Evolutionary conservation across 2,888 invertebrate species (phyloP), one percentile per base, ranked within the genome.

Genomic region (Ashinkailepas kermadecensis): DNA sequence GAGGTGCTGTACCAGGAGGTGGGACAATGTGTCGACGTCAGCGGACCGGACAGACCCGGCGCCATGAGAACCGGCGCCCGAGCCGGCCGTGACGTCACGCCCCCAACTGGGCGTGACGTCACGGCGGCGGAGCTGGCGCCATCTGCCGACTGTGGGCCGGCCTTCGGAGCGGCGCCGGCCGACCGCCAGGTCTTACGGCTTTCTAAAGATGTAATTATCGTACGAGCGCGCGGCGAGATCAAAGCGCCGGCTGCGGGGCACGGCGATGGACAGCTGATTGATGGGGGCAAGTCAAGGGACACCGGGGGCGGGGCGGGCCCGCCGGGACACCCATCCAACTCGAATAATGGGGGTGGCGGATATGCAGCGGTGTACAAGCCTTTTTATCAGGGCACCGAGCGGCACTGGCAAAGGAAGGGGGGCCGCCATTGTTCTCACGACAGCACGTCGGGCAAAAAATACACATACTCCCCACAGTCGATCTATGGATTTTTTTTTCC

Each of bases 121-220:
- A 39, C 39, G 39, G 39, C 39, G 39, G 39, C 39, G 39, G 39
- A 39, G 39, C 39, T 74, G 74, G 74, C 74, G 74, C 74, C 74
- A 74, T 74, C 74, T 74, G 74, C 54, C 25, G 54, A 25, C 18
- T 54, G 54, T 13, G 25, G 25, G 6, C 0, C 74, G 74, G 74
- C 74, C 74, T 54, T 74, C 74, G 25, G 67, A 10, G 12, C 67
- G n/a, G 67, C 67, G 59, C 74, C 18, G 21, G 74, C 74, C 54
- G 13, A 54, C 74, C 74, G 10, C 74, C 74, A 74, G 15, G 74
- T 74, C 74, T 74, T 74, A 74, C 74, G 74, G 74, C 74, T 74
- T 74, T 74, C 74, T 74, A 74, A 74, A 74, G 74, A 74, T 74
- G 74, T 74, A 74, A 74, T 74, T 74, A 74, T 74, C 74, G 74